These are phyloP conservation scores for Aphaenogaster rudis DNA, from an alignment of 1,140 invertebrate genomes.

Conservation along the genomic window DNA sequence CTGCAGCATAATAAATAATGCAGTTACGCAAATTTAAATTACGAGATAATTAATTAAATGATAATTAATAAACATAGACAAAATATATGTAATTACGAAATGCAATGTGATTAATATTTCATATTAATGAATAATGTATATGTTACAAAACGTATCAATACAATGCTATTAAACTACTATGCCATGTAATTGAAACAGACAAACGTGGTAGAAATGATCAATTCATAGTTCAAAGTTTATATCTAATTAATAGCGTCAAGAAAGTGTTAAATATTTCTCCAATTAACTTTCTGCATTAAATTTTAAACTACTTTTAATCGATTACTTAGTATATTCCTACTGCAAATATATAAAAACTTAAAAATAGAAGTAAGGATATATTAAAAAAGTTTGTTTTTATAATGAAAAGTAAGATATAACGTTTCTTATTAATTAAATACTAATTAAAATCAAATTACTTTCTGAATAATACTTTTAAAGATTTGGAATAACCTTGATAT, in stretches of 20 bases:
- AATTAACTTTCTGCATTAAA: neutral
- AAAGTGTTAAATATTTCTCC: slow-evolving; percentile 11
- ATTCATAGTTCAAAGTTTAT: slow-evolving; percentile 29
- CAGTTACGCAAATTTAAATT: slow-evolving; percentile 31
- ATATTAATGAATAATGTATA: slow-evolving; percentile 48
- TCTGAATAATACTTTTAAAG: neutral
- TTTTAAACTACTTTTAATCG: neutral
- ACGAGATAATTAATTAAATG: slow-evolving; percentile 51
- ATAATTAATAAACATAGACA: slow-evolving; percentile 59
- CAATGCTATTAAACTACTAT: slow-evolving; percentile 42
- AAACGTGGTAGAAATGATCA: slow-evolving; percentile 34
- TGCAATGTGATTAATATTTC: slow-evolving; percentile 42
- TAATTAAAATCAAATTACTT: neutral
- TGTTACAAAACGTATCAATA: slow-evolving; percentile 32
- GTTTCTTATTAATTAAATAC: no score
- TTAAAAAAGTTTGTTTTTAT: neutral
- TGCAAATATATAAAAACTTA: slow-evolving; percentile 4
- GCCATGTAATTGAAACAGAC: slow-evolving; percentile 26
- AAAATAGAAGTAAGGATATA: neutral
- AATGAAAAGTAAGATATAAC: neutral
- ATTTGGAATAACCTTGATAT: neutral
- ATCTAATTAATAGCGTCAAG: neutral
- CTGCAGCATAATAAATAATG: slow-evolving; percentile 31
- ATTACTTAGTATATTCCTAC: neutral
- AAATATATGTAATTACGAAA: slow-evolving; percentile 42